These are phyloP conservation scores for Scomberomorus guttatus DNA, from an alignment of 2,797 vertebrate genomes.

Conservation along the genomic window DNA sequence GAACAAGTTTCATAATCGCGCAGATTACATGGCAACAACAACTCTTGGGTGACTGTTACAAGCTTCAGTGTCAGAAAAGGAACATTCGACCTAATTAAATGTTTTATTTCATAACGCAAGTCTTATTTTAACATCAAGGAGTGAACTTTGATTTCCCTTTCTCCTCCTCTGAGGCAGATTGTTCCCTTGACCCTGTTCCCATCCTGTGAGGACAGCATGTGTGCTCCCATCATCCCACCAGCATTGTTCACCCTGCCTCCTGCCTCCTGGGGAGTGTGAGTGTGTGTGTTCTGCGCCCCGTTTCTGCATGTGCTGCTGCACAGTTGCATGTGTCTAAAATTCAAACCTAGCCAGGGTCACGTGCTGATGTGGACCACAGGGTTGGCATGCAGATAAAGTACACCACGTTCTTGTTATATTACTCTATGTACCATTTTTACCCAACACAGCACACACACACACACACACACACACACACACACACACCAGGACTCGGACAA, in stretches of 20 bases:
- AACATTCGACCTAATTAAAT: slow-evolving; percentile 14
- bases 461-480: too few species aligned
- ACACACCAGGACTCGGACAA: slow-evolving; percentile 3
- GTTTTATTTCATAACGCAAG: slow-evolving; percentile 14
- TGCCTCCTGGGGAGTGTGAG: slow-evolving; percentile 50
- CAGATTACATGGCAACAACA: background rate
- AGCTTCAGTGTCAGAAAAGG: slow-evolving; percentile 8
- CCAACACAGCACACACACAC: too few species aligned
- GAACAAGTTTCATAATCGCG: background rate
- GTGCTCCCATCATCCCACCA: slow-evolving; percentile 54
- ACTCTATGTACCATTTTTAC: slow-evolving; percentile 35
- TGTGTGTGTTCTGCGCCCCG: slow-evolving; percentile 26
- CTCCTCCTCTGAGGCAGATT: slow-evolving; percentile 38
- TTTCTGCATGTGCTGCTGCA: slow-evolving; percentile 24
- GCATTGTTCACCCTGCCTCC: slow-evolving; percentile 53
- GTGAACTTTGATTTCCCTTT: slow-evolving; percentile 37
- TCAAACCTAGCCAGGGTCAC: slow-evolving; percentile 12
- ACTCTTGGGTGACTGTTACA: background rate
- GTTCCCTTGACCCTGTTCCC: slow-evolving; percentile 60
- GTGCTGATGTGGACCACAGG: slow-evolving; percentile 34
- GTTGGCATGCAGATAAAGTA: slow-evolving; percentile 47
- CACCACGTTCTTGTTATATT: slow-evolving; percentile 46
- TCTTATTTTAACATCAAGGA: slow-evolving; percentile 27
- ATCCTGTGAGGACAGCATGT: slow-evolving; percentile 53
- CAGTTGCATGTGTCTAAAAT: slow-evolving; percentile 16